A percentile compares a stretch with the other conserved stretches of the same genome.
Conservation (phyloP, 2,888 invertebrate genomes). For the Orthosia cruda region DNA sequence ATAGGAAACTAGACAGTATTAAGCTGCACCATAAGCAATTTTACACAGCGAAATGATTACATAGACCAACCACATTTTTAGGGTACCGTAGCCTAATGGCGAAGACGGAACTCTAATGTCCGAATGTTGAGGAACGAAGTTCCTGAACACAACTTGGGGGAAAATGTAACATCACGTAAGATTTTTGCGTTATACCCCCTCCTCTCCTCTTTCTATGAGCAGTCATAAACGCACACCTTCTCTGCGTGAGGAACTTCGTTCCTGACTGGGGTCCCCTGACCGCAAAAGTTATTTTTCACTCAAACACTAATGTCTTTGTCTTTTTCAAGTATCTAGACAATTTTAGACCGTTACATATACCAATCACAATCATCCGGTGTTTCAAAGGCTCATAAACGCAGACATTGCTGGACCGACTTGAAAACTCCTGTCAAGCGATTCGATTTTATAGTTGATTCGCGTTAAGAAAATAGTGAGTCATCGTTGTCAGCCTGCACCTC, state of each 20-base stretch:
- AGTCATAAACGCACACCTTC: no score
- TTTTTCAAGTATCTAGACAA: not conserved
- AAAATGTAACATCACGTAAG: no score
- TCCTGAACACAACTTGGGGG: no score
- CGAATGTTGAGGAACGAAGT: no score
- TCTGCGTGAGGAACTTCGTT: no score
- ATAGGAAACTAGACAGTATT: slow-evolving; percentile 15
- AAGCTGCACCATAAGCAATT: slow-evolving; percentile 47
- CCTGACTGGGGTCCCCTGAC: no score
- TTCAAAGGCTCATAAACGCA: no score
- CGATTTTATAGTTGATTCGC: not conserved
- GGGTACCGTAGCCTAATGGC: not conserved
- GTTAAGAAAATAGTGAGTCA: no score
- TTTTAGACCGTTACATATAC: slow-evolving; percentile 28
- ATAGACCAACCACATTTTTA: slow-evolving; percentile 7
- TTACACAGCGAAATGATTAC: slow-evolving; percentile 49
- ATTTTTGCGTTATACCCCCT: no score
- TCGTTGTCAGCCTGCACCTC: no score
- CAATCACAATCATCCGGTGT: not conserved
- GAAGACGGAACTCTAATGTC: not conserved
- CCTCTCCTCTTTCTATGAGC: no score
- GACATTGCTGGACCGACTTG: not conserved
- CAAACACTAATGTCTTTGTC: not conserved
- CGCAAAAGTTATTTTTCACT: not conserved
- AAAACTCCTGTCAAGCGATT: not conserved